Conservation (phyloP, 2,888 invertebrate genomes). For the Drosophila trichaetosa region DNA sequence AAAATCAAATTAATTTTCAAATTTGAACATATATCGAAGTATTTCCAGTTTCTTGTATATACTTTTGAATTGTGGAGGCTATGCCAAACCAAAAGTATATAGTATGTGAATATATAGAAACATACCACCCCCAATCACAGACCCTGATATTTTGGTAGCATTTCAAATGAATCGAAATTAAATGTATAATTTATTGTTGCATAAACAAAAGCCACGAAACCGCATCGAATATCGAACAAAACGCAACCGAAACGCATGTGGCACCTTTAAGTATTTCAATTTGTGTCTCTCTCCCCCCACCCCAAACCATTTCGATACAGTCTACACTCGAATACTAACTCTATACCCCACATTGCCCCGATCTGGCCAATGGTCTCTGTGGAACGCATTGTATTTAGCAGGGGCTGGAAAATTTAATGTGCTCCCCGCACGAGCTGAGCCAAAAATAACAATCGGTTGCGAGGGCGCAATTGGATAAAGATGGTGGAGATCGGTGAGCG, state of each 20-base stretch:
- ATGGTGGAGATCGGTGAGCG: slow-evolving; percentile 1
- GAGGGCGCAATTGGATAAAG: slow-evolving; percentile 25
- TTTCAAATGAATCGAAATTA: slow-evolving; percentile 74
- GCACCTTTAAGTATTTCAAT: slow-evolving; percentile 76
- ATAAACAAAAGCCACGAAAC: slow-evolving; percentile 77
- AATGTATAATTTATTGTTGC: slow-evolving; percentile 81
- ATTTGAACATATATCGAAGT: slow-evolving; percentile 8
- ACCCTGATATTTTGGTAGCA: slow-evolving; percentile 56
- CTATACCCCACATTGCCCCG: slow-evolving; percentile 18
- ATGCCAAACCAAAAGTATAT: slow-evolving; percentile 6
- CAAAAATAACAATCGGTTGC: slow-evolving; percentile 67
- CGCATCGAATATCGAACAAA: slow-evolving; percentile 67
- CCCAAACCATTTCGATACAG: background rate
- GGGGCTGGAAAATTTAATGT: slow-evolving; percentile 68
- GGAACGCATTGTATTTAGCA: slow-evolving; percentile 56
- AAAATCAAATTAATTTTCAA: slow-evolving; percentile 2
- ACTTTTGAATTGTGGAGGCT: background rate
- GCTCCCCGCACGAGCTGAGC: slow-evolving; percentile 63
- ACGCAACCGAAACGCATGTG: slow-evolving; percentile 65
- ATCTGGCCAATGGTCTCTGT: slow-evolving; percentile 32
- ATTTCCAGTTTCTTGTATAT: slow-evolving; percentile 41
- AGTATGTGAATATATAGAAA: slow-evolving; percentile 14
- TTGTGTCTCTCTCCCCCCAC: slow-evolving; percentile 13
- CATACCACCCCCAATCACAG: slow-evolving; percentile 47
- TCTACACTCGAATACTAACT: slow-evolving; percentile 1